Evolutionary conservation across 2,113 vertebrate species (phyloP).

Genomic region (Beaufortia kweichowensis): DNA sequence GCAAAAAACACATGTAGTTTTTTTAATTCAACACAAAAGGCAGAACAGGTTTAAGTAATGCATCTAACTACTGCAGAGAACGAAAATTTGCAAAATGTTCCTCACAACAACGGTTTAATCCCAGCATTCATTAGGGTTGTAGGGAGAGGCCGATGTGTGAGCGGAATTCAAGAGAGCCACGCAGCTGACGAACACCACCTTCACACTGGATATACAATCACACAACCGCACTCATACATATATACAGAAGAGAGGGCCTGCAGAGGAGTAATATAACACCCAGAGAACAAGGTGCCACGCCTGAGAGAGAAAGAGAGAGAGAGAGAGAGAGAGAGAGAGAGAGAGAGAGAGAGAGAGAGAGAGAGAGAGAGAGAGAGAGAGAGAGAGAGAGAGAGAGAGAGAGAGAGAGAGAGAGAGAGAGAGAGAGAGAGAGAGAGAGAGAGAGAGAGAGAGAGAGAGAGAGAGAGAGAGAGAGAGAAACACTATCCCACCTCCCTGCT

Average conservation of each 20-base stretch:
- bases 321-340: constrained; percentile 10
- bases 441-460: constrained; percentile 27
- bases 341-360: constrained; percentile 18
- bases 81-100: constrained; percentile 14
- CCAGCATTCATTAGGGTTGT: neutral
- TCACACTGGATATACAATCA: constrained; percentile 40
- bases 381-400: constrained; percentile 11
- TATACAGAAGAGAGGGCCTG: constrained; percentile 33
- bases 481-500: constrained; percentile 42
- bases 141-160: constrained; percentile 6
- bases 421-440: constrained; percentile 4
- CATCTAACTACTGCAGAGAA: neutral
- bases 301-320: constrained; percentile 35
- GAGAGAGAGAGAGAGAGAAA: constrained; percentile 20
- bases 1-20: neutral
- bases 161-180: constrained; percentile 26
- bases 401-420: constrained; percentile 24
- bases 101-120: constrained; percentile 3
- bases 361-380: too few relatives aligned
- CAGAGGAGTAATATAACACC: constrained; percentile 52
- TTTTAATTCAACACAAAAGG: neutral
- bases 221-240: constrained; percentile 44
- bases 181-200: constrained; percentile 29
- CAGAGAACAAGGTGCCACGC: constrained; percentile 50
- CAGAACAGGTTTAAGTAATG: neutral